Percentiles rank a stretch among this genome's conserved stretches.
phyloP scores from a whole-genome alignment of 2,797 vertebrate genomes.

The Pantherophis alleghaniensis region DNA sequence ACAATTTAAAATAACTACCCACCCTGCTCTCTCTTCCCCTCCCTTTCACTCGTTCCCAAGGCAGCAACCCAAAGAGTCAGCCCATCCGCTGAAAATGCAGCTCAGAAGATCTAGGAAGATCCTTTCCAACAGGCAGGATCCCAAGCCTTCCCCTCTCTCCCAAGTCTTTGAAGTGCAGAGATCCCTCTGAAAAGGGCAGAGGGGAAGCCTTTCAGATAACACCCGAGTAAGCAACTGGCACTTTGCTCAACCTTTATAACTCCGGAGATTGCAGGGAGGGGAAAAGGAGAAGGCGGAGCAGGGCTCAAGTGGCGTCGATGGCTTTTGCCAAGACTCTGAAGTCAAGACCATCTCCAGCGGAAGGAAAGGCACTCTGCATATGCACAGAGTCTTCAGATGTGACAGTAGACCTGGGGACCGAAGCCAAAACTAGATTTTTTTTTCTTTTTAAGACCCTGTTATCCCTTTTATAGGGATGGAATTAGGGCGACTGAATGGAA shows the following conservation, averaged over 20 bases:
- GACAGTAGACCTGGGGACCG: too few relatives aligned
- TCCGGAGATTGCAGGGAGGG: background rate
- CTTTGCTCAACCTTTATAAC: background rate
- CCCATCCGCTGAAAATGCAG: background rate
- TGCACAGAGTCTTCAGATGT: background rate
- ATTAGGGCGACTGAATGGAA: background rate
- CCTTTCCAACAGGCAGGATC: background rate
- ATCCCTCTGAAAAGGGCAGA: too few relatives aligned
- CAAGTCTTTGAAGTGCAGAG: background rate
- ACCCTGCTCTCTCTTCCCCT: background rate
- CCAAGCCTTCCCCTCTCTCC: background rate
- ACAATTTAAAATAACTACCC: background rate
- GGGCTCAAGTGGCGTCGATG: accelerated
- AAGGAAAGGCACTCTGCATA: background rate
- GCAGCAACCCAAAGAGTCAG: background rate
- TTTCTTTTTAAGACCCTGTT: too few relatives aligned
- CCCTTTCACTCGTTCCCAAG: background rate
- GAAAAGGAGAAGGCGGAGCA: background rate
- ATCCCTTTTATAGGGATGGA: too few relatives aligned
- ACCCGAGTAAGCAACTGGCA: too few relatives aligned
- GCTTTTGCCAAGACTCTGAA: background rate
- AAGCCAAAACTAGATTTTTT: background rate
- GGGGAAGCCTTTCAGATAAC: too few relatives aligned
- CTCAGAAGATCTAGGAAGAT: background rate
- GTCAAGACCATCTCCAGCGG: background rate